Conservation (phyloP, 2,888 invertebrate species). For the Graphium colonna region DNA sequence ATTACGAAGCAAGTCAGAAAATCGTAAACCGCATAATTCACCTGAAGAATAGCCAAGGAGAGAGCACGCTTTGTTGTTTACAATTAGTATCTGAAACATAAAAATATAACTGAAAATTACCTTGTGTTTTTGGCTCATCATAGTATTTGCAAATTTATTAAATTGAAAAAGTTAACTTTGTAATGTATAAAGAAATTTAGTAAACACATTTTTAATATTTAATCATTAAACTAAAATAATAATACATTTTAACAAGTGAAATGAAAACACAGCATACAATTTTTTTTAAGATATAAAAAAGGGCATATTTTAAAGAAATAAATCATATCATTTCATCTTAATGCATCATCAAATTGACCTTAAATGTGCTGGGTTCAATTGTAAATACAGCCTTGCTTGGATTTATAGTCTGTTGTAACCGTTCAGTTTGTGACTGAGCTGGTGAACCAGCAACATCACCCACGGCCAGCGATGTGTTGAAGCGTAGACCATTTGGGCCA, state of each 20-base stretch:
- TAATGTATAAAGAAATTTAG: no score
- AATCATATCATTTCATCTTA: no score
- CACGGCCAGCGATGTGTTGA: conserved; percentile 68
- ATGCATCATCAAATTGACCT: conserved; percentile 66
- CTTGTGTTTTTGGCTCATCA: no score
- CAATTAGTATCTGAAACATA: conserved; percentile 80
- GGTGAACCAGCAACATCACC: conserved; percentile 60
- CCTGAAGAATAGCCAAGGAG: conserved; percentile 78
- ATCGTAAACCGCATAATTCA: conserved; percentile 73
- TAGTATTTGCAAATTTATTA: no score
- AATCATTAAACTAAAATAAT: no score
- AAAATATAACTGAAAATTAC: no score
- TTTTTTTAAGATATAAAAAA: no score
- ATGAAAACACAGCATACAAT: no score
- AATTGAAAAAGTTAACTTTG: no score
- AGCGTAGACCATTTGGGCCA: conserved; percentile 75
- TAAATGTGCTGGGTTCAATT: conserved; percentile 81
- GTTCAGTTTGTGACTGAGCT: conserved; percentile 64
- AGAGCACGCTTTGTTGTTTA: conserved; percentile 84
- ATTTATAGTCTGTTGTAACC: conserved; percentile 76
- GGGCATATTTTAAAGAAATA: no score
- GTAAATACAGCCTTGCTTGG: conserved; percentile 85
- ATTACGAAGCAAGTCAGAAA: conserved; percentile 74
- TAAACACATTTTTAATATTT: no score
- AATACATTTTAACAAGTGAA: no score